Base-by-base conservation (phyloP, 2,888 invertebrate species). In the Heliconius ismenius region DNA sequence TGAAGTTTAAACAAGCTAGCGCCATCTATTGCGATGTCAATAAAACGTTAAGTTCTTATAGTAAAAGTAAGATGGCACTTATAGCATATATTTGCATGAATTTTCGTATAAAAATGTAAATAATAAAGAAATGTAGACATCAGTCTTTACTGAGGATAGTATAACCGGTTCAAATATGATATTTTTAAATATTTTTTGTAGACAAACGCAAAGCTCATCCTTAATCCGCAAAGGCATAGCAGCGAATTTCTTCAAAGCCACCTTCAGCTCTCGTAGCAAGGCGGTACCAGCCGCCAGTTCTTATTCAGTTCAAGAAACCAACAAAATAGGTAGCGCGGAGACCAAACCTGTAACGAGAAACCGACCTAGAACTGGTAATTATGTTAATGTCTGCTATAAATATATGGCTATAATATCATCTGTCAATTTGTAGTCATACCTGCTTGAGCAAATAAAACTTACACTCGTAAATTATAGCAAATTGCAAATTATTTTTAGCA, bases 241-340 rank as follows among this genome's bases (percentile, higher is more conserved):
- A 43, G 92, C 91, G 24, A 93, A 93, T 83, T 93, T 94, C 85
- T 93, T 93, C 83, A 93, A 90, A 82, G 89, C 93, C 24, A 94
- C 94, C 76, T 93, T 94, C 83, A 93, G 93, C 83, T 94, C 93
- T 24, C 89, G 92, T 74, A 91, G 88, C 83, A 94, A 94, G 87
- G 93, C 93, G 88, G 90, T 92, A 67, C 88, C 91, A 36, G 81
- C 91, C 81, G 82, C 91, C 81, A 79, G 81, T 81, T 84, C 88
- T 65, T 82, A 80, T 78, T 82, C 87, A 26, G 87, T 87, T 76
- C 88, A 90, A 76, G 89, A 91, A 90, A 85, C 89, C 81, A 88
- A 88, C 92, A 93, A 92, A 87, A 94, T 94, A 93, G 94, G 94
- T 89, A 92, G 91, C 88, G 90, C 93, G 84, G 93, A 94, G 92